Conservation (phyloP, 2,888 invertebrate species). For the Piscicola geometra region DNA sequence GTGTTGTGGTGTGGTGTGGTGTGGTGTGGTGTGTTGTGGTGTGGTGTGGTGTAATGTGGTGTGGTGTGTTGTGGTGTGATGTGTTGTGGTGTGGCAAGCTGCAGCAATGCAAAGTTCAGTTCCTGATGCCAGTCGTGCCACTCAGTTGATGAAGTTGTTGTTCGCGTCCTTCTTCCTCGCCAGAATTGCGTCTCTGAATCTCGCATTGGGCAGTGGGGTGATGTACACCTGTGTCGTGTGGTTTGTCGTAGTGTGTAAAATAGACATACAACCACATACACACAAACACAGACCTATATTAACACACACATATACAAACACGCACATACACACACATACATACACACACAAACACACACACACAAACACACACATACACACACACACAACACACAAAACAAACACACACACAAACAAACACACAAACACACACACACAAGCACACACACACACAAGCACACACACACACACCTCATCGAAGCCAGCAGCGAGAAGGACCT, state of each 20-base stretch:
- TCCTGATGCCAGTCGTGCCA: too few species aligned
- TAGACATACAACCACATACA: not conserved
- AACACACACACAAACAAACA: not conserved
- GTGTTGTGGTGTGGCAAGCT: too few species aligned
- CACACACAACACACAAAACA: too few species aligned
- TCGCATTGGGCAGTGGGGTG: constrained; percentile 35
- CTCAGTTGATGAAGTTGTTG: not conserved
- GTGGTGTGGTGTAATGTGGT: too few species aligned
- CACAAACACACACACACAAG: not conserved
- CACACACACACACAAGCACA: not conserved
- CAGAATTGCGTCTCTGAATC: constrained; percentile 45
- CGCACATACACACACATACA: not conserved
- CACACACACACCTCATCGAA: constrained; percentile 38
- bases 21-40: too few species aligned
- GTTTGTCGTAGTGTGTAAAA: too few species aligned
- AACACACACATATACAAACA: not conserved
- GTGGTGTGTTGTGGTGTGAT: too few species aligned
- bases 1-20: too few species aligned
- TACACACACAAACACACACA: not conserved
- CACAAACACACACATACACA: not conserved
- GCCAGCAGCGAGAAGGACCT: constrained; percentile 46
- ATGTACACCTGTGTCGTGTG: constrained; percentile 32
- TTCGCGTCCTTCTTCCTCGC: constrained; percentile 41
- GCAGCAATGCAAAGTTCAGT: too few species aligned
- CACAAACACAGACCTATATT: not conserved